Base-by-base conservation (phyloP, 1,140 invertebrate species). In the Mylabris phalerata region DNA sequence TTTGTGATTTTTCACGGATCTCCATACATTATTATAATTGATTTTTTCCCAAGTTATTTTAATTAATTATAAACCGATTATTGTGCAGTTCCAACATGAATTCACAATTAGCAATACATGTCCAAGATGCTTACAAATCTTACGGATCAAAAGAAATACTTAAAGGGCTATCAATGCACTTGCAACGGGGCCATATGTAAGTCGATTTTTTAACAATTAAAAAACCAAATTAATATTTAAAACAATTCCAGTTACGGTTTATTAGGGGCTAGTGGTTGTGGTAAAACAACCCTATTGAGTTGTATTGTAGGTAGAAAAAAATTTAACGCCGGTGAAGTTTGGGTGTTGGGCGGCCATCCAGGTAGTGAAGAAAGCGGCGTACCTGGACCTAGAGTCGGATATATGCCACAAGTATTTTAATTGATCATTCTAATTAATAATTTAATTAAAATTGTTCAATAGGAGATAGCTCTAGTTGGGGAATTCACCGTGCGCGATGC, bases 401-500 rank as follows among this genome's bases (percentile, higher is more conserved):
- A 84, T 66, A 84, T 84, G 82, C 82, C 82, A 62, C 82, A 84
- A 24, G 56, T 50, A 58, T 50, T 48, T 48, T 41, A 45, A 45
- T 27, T n/a, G 24, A 48, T 47, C 46, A 32, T 25, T 55, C 19
- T 25, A 48, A 40, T 19, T n/a, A 11, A 26, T 26, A 32, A 9
- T 49, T 49, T 32, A 32, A 39, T 11, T 50, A 39, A 38, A 40
- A 40, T 41, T 42, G 26, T 26, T 27, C 26, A 32, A 32, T 80
- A 95, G 81, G 92, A 95, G 57, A 87, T 95, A 54, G 90, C 92
- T 0, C 71, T 98, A 13, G 90, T 92, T 10, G 82, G 82, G 6
- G 91, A 96, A 71, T 93, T 97, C 72, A 87, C 88, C 1, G 88
- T 94, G 0, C 82, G 83, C 46, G 90, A 92, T 61, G 92, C 91